Evolutionary conservation across 2,113 vertebrate species (phyloP), one percentile per base, ranked within the genome.

Genomic region (Leiothrix lutea): DNA sequence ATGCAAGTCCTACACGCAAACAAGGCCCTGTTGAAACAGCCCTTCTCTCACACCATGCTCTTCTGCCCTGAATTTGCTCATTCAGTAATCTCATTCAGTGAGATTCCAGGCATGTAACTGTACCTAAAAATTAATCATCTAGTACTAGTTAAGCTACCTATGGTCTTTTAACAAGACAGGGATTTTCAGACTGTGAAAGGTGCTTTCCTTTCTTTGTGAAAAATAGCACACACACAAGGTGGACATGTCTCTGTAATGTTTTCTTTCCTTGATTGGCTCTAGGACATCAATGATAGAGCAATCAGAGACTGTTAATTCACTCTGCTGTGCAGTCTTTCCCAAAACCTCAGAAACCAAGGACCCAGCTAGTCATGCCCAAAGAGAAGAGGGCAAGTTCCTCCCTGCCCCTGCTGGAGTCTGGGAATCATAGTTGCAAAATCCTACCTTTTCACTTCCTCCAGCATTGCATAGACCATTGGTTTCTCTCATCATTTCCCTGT

Each of bases 391-490:
- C 2, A 73, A 70, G 4, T 6, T 69, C 23, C 14, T 58, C 78
- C 14, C 19, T 67, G 13, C 2, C 4, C 15, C 7, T 81, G 0
- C 1, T n/a, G 24, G 14, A 56, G 5, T 44, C 22, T 48, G 20
- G 7, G 6, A 21, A 67, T 74, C 38, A 60, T 2, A 66, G 28
- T 36, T 40, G 10, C 14, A 38, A 85, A 75, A 88, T 86, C 21
- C 23, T 45, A 5, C 1, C 12, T 86, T 80, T 75, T 72, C 7
- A 20, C 35, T 56, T 67, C 16, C 23, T 75, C 14, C 31, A 88
- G 3, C 3, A 24, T 5, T 53, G 3, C 1, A 1, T 40, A 70
- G 21, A 74, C 48, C 8, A 14, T 2, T 18, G 11, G 0, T 60
- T 70, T 66, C 18, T 42, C 20, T 72, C 13, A 38, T 33, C 0